These are phyloP conservation scores for Entomobrya proxima DNA, from an alignment of 2,888 invertebrate species.

Conservation along the genomic window DNA sequence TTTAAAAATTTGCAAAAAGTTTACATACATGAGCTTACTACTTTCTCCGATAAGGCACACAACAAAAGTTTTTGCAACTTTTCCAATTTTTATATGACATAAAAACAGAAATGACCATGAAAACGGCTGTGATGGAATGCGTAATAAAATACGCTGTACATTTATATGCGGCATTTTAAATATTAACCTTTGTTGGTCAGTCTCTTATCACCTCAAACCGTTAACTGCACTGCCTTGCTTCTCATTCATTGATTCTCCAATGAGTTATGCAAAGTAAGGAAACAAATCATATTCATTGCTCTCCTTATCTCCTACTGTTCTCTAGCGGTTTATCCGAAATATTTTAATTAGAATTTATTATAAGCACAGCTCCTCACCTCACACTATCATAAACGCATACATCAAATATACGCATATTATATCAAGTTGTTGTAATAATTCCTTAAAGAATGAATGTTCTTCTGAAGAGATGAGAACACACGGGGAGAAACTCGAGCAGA, in stretches of 20 bases:
- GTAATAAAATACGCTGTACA: no score
- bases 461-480: slow-evolving; percentile 46
- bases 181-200: neutral
- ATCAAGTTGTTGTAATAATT: neutral
- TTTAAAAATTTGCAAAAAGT: no score
- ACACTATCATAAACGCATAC: neutral
- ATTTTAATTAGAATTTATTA: slow-evolving; percentile 62
- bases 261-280: neutral
- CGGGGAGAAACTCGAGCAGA: slow-evolving; percentile 63
- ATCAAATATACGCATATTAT: neutral
- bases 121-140: no score
- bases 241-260: slow-evolving; percentile 24
- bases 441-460: slow-evolving; percentile 10
- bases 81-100: no score
- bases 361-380: neutral
- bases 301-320: slow-evolving; percentile 21
- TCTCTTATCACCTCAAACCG: no score
- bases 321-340: slow-evolving; percentile 49
- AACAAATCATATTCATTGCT: slow-evolving; percentile 3
- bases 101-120: no score
- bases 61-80: no score
- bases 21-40: no score
- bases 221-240: no score
- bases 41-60: no score
- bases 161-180: neutral